Base-by-base conservation (phyloP, 2,888 invertebrate genomes). In the Entomobrya multifasciata region DNA sequence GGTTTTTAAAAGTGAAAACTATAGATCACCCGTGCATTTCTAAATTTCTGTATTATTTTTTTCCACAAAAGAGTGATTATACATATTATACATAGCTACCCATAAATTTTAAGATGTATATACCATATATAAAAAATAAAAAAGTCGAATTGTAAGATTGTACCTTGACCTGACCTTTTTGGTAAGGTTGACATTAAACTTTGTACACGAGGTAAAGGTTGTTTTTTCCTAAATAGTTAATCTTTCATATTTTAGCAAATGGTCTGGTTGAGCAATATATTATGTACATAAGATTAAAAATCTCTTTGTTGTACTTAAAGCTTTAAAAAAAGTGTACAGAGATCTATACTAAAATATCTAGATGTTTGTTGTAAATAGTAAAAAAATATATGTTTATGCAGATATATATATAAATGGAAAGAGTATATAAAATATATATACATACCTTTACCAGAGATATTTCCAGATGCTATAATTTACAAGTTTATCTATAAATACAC, bases 1-100 rank as follows among this genome's bases (percentile, higher is more conserved):
- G 17, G 86, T 86, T 49, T 86, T 86, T 80, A 86, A 86, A 44
- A 79, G 65, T 36, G 86, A 86, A 65, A 86, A 86, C 30, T 86
- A 86, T 55, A 70, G 86, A 13, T 44, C 86, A 60, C 41, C 86
- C 0, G 47, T 62, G 13, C 57, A 80, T 52, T 86, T 86, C 17
- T 86, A 80, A 62, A 47, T 1, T 11, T 72, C 17, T 27, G 27
- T 25, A 49, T 25, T n/a, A 49, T 62, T 44, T 62, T 1, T 74
- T 44, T 44, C 10, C 47, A 70, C 57, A 76, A 0, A 20, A 49
- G 47, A 72, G 27, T 47, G 11, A 47, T n/a, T 70, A 47, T 44
- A 17, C 20, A 25, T 49, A 27, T 49, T 72, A 30, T 72, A 72
- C 4, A n/a, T 30, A n/a, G n/a, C n/a, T n/a, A n/a, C n/a, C n/a